These are phyloP conservation scores for Dufourea novaeangliae DNA, from an alignment of 1,140 invertebrate genomes.

Conservation along the genomic window DNA sequence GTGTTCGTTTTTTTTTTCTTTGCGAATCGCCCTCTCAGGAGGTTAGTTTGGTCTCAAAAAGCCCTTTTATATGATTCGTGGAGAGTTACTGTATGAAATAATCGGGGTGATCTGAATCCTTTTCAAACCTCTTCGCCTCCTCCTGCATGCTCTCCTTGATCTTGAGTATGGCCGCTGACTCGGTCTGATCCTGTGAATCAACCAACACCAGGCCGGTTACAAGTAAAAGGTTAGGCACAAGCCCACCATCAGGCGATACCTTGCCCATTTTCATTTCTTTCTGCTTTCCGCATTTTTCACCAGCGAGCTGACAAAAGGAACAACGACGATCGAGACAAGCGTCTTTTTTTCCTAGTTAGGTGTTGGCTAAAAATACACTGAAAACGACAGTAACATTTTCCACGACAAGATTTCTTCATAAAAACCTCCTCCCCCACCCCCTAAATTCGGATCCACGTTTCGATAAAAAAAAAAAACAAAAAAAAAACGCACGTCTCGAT, in stretches of 20 bases:
- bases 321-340: slow-evolving; percentile 1
- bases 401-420: too few species aligned
- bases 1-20: slow-evolving; percentile 46
- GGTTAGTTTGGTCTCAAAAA: slow-evolving; percentile 74
- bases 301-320: slow-evolving; percentile 49
- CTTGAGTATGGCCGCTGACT: slow-evolving; percentile 99
- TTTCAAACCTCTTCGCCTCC: slow-evolving; percentile 99
- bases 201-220: slow-evolving; percentile 83
- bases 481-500: not conserved
- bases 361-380: too few species aligned
- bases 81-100: slow-evolving; percentile 95
- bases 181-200: slow-evolving; percentile 95
- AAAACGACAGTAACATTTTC: too few species aligned
- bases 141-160: slow-evolving; percentile 99
- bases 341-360: not conserved
- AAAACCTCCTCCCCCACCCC: too few species aligned
- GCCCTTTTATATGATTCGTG: slow-evolving; percentile 75
- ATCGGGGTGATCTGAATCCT: slow-evolving; percentile 97
- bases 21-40: slow-evolving; percentile 57
- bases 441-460: too few species aligned
- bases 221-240: slow-evolving; percentile 81
- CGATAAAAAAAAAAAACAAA: not conserved
- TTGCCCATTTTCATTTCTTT: slow-evolving; percentile 48
- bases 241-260: slow-evolving; percentile 77
- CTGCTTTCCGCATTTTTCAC: slow-evolving; percentile 39